Conservation (phyloP, 2,113 vertebrate species). For the Scomber japonicus region DNA sequence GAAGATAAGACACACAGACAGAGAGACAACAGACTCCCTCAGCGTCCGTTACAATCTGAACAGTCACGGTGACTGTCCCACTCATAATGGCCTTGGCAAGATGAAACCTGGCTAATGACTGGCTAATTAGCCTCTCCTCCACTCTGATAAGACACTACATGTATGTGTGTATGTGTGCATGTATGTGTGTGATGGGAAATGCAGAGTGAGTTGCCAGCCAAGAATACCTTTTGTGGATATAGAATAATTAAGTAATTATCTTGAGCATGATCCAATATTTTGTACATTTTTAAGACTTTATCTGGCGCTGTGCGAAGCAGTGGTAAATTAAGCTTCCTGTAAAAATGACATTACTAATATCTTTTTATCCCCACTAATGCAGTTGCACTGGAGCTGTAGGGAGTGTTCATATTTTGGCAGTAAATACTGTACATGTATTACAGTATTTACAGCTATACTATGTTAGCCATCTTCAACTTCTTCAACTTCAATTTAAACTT, state of each 20-base stretch:
- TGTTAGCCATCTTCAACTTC: too few species aligned
- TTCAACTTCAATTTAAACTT: too few species aligned
- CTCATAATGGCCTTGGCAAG: constrained; percentile 67
- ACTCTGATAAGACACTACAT: constrained; percentile 44
- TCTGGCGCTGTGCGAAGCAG: neutral
- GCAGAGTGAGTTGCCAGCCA: neutral
- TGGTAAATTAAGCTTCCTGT: too few species aligned
- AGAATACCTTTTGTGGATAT: constrained; percentile 28
- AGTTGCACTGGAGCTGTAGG: neutral
- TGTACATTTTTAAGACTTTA: constrained; percentile 4
- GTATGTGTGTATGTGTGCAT: constrained; percentile 11
- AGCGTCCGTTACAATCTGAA: constrained; percentile 62
- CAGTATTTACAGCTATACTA: neutral
- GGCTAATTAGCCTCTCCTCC: constrained; percentile 70
- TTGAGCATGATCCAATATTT: constrained; percentile 3
- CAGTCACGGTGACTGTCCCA: constrained; percentile 35
- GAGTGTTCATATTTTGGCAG: too few species aligned
- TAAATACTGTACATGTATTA: neutral
- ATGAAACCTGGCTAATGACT: constrained; percentile 74
- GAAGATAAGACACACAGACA: constrained; percentile 63
- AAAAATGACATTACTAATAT: too few species aligned
- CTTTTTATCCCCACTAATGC: too few species aligned
- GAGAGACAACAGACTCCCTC: constrained; percentile 55
- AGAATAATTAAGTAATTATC: constrained; percentile 34
- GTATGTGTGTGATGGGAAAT: neutral